Evolutionary conservation across 2,888 invertebrate genomes (phyloP), one percentile per base, ranked within the genome.

Genomic region (Yponomeuta sedellus): DNA sequence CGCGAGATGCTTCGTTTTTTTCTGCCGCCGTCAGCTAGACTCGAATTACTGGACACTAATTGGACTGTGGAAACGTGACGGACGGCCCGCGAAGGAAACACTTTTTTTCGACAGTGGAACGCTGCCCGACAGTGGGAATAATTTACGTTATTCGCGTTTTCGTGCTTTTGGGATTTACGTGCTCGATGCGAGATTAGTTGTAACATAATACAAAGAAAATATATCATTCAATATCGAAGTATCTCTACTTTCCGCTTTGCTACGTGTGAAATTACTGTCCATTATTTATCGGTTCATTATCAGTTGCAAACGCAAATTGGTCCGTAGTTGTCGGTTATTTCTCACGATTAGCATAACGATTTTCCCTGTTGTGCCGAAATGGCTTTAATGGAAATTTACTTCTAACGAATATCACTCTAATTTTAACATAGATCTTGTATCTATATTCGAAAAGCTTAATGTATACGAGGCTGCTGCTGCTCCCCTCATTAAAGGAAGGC

Each of bases 21-120:
- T 86, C 77, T 78, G 77, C 76, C 80, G 74, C 77, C 86, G 87
- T 86, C 89, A 87, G 85, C 84, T 82, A 73, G 80, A 78, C 83
- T 84, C 86, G 85, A 88, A 90, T 90, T 88, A 89, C 83, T 79
- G 81, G 89, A 89, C 89, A 83, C 81, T 91, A 91, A 91, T 91
- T 91, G 88, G 90, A 88, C 86, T 79, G 83, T 83, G 80, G 86
- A 90, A 85, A 88, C 82, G 84, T 89, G 88, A 88, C 81, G 89
- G 88, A 83, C 85, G 83, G 80, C 79, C 76, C 79, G 81, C 77
- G 81, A 81, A 81, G 80, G 75, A 73, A 74, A 73, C 72, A 64
- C 12, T 44, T 64, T 64, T 64, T 52, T 70, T 72, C 44, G n/a
- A 2, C 11, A 19, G 52, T 57, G 64, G 52, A 64, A 28, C 28